Evolutionary conservation across 2,797 vertebrate species (phyloP), one percentile per base, ranked within the genome.

Genomic region (Pogonophryne albipinna): DNA sequence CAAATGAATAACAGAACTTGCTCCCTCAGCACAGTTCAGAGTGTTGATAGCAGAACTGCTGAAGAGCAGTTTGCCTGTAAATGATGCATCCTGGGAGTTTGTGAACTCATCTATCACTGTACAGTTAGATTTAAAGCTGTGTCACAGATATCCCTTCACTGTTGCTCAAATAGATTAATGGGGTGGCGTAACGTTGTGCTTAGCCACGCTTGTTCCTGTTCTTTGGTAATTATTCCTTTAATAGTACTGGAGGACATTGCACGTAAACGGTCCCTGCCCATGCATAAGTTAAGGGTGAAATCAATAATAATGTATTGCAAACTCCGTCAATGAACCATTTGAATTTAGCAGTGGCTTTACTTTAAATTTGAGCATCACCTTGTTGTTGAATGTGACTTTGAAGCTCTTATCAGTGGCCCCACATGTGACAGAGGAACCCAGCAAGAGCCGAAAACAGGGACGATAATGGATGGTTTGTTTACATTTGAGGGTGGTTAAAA

Each of bases 151-250:
- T 59, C 47, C 11, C 1, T 72, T 74, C 45, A 3, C 66, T 72
- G 50, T 70, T 56, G 56, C 68, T 79, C 82, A 87, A 65, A 83
- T 67, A 85, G 88, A 93, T 86, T 83, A 91, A 93, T 89, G 78
- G 71, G 66, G 20, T 17, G 14, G 47, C 1, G 15, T 46, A 23
- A 67, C 49, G 46, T 80, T 87, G 53, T 72, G 76, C 85, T 89
- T 68, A 41, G 75, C 65, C 57, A 57, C 0, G 64, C 66, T 78
- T 76, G 27, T 86, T 85, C 81, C 66, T 68, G 41, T 78, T 75
- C 23, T 19, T 72, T 52, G 59, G 58, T 69, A 75, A 76, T 75
- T 69, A 53, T 75, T 81, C 15, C 51, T 78, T 73, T 59, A 74
- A 82, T 66, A 67, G 46, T 16, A 62, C 20, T 34, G 19, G 46